These are phyloP conservation scores for Leucozona laternaria DNA, from an alignment of 2,888 invertebrate species.

Conservation along the genomic window DNA sequence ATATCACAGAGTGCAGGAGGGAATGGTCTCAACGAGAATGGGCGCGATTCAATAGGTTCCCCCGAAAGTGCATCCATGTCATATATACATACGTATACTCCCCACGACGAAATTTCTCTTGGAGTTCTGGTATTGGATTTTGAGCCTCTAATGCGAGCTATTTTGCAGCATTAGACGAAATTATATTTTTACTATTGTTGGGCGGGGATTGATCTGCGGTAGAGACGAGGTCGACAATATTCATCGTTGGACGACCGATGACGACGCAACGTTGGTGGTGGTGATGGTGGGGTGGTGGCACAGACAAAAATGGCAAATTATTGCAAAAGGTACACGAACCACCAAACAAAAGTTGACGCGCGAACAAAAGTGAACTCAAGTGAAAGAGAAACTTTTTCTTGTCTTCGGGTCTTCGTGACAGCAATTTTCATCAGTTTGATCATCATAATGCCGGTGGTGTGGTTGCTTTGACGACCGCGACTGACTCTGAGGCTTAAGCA, in stretches of 20 bases:
- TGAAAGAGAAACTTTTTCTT: conserved; percentile 75
- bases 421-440: conserved; percentile 70
- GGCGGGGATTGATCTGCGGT: conserved; percentile 12
- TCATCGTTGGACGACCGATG: not conserved
- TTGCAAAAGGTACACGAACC: conserved; percentile 72
- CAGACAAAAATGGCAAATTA: conserved; percentile 52
- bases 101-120: conserved; percentile 73
- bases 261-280: not conserved
- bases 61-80: conserved; percentile 54
- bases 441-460: conserved; percentile 37
- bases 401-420: conserved; percentile 71
- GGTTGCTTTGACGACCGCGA: not conserved
- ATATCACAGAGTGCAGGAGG: conserved; percentile 46
- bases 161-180: conserved; percentile 62
- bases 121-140: conserved; percentile 42
- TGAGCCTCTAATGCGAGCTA: conserved; percentile 49
- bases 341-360: conserved; percentile 71
- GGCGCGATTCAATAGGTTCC: conserved; percentile 32
- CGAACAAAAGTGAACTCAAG: conserved; percentile 74
- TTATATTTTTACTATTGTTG: conserved; percentile 34
- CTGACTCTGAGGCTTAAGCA: too few relatives aligned
- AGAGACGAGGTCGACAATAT: not conserved
- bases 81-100: conserved; percentile 54
- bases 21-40: conserved; percentile 12
- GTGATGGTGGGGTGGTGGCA: not conserved